phyloP scores from a whole-genome alignment of 2,113 vertebrate genomes.

The Cephalopholis sonnerati region DNA sequence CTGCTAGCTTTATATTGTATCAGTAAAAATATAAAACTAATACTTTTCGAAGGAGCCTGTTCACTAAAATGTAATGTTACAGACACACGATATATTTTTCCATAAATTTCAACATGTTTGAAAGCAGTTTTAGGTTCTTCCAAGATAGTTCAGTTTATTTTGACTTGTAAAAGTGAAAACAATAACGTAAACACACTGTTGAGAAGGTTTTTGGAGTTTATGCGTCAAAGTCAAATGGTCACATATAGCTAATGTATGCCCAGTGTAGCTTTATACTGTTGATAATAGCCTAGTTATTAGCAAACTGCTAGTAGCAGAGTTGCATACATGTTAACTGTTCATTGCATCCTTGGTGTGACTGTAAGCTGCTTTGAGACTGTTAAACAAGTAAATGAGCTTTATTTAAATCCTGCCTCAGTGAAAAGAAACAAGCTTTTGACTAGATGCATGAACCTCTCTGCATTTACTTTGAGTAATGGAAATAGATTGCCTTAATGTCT shows the following conservation, averaged over 20 bases:
- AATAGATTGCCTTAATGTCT: no score
- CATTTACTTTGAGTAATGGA: background rate
- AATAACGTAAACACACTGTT: background rate
- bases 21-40: background rate
- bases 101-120: background rate
- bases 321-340: no score
- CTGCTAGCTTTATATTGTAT: background rate
- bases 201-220: background rate
- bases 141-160: background rate
- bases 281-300: background rate
- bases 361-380: no score
- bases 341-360: no score
- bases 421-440: background rate
- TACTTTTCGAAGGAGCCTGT: background rate
- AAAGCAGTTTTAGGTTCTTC: background rate
- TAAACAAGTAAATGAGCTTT: no score
- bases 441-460: background rate
- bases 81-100: background rate
- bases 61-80: background rate
- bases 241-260: background rate
- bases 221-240: background rate
- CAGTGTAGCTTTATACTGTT: background rate
- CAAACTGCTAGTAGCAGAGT: background rate
- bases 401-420: no score
- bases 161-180: background rate